Evolutionary conservation across 2,113 vertebrate genomes (phyloP), one percentile per base, ranked within the genome.

Genomic region (Lepus americanus): DNA sequence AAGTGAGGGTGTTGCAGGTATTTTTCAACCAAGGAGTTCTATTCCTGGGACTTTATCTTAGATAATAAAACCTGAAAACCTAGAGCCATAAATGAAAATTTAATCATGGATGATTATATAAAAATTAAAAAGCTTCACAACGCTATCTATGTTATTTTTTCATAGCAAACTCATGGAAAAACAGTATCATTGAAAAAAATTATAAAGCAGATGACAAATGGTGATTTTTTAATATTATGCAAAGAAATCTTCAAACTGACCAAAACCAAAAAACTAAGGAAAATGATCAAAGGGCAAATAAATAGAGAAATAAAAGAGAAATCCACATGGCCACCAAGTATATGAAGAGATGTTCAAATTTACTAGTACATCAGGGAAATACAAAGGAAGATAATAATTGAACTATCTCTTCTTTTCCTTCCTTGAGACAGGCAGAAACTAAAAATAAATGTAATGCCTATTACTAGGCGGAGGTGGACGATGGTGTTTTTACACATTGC

Each of bases 331-430:
- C 51, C 29, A 86, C 23, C 39, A 81, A 76, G 67, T 77, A 66
- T 33, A 83, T 66, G 36, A 69, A 72, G 55, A 87, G 61, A 53
- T 59, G 1, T 61, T 92, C 55, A 92, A 51, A 39, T 86, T 63
- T 87, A 95, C 51, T 70, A 77, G 79, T 29, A 70, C 94, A 44
- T 80, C 39, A 84, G 14, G 17, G 14, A 92, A 72, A 89, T 72
- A n/a, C 22, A 90, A 72, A 89, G 53, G 55, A 69, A 83, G 79
- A 25, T 67, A 61, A 81, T 14, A 78, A 66, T 6, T 23, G 31
- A 85, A 70, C 44, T 76, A 31, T 27, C 44, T 91, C 22, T 76
- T 74, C 44, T 91, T 17, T 76, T 74, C 76, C 49, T 8, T 77
- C 36, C 17, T 29, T 76, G 22, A 78, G 55, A 73, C 27, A 67